Evolutionary conservation across 1,140 invertebrate genomes (phyloP), one percentile per base, ranked within the genome.

Genomic region (Chironomus striatipennis): DNA sequence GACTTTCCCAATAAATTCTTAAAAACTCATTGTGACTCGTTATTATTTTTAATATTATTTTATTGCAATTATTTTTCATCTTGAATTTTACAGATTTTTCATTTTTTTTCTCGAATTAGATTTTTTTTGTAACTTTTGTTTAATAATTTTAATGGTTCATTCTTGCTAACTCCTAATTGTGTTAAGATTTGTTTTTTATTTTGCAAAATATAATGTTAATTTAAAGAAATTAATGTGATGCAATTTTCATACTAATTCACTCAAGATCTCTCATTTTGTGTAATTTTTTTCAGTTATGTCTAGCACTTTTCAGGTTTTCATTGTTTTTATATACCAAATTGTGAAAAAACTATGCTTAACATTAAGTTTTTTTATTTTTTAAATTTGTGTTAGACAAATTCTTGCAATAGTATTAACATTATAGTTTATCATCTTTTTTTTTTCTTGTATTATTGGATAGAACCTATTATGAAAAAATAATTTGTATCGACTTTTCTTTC

Each of bases 1-100:
- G 4, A 57, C 12, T 1, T 15, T 57, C 12, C n/a, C 1, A 5
- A 57, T 10, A n/a, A 15, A n/a, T n/a, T n/a, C 47, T n/a, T n/a
- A 15, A n/a, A 57, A 5, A 57, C 8, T 57, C 47, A 57, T 57
- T n/a, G n/a, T 10, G 12, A n/a, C n/a, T 57, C 47, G 47, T 57
- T 57, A 57, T n/a, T 57, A n/a, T 57, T 57, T 57, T 57, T n/a
- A 57, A n/a, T 57, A 57, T 57, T 57, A 57, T 57, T 57, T 57
- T 57, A 57, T 57, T 57, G 47, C 47, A 57, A 57, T 57, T 57
- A 57, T 57, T 57, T 15, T 57, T 57, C 47, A 12, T 57, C 47
- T 57, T 57, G n/a, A 47, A 47, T 47, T 57, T 57, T 57, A n/a
- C 47, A 57, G 47, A 34, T 34, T 34, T 34, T 34, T 34, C 24